Evolutionary conservation across 2,888 invertebrate genomes (phyloP).

Genomic region (Lasioglossum malachurum): DNA sequence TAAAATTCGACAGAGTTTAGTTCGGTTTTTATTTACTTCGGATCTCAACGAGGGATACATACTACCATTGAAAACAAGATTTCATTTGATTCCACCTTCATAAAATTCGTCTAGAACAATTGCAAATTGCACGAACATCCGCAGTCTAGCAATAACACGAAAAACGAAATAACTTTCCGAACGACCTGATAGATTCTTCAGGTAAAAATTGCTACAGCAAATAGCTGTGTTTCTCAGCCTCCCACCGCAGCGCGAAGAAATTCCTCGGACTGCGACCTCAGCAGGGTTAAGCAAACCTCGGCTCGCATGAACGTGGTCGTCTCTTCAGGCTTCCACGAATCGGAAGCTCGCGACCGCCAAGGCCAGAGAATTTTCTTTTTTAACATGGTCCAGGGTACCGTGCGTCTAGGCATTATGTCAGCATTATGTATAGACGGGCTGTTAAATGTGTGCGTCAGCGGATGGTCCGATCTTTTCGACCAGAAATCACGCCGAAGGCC

Average conservation of each 20-base stretch:
- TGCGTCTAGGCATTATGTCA: slow-evolving; percentile 63
- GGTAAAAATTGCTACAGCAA: background rate
- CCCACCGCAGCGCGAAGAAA: background rate
- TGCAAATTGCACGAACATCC: too few species aligned
- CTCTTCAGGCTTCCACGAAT: background rate
- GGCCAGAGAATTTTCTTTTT: slow-evolving; percentile 59
- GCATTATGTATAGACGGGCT: slow-evolving; percentile 69
- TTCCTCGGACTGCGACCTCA: background rate
- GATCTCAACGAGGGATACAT: too few species aligned
- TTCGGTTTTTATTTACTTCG: too few species aligned
- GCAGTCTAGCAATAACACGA: too few species aligned
- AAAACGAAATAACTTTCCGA: too few species aligned
- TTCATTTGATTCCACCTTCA: too few species aligned
- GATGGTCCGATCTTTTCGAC: slow-evolving; percentile 67
- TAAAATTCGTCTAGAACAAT: too few species aligned
- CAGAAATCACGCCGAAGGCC: slow-evolving; percentile 68
- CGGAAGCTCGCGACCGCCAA: slow-evolving; percentile 16
- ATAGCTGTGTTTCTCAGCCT: background rate
- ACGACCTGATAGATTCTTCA: background rate
- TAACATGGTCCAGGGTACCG: slow-evolving; percentile 26
- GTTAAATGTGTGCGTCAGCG: slow-evolving; percentile 4
- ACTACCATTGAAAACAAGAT: too few species aligned
- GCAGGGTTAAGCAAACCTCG: slow-evolving; percentile 1
- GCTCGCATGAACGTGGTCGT: background rate
- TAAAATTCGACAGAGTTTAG: too few species aligned